Evolutionary conservation across 2,797 vertebrate species (phyloP).

Genomic region (Gymnothorax reevesii): DNA sequence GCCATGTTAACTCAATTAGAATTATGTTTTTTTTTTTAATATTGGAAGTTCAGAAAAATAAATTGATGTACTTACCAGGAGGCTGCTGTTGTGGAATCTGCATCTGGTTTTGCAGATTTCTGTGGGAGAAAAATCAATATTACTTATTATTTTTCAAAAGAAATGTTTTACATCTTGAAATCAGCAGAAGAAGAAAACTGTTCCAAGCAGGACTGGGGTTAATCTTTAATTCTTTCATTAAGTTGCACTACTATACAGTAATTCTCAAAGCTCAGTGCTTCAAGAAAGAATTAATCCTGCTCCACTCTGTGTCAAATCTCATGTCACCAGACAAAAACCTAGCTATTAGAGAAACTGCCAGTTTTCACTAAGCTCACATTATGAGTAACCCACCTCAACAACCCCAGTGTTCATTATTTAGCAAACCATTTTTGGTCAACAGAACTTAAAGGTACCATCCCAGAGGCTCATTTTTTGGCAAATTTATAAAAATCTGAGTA

Average conservation of each 20-base stretch:
- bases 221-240: background rate
- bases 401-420: background rate
- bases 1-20: background rate
- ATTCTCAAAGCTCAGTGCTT: background rate
- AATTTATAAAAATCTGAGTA: no score
- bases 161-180: background rate
- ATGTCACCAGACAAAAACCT: background rate
- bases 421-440: background rate
- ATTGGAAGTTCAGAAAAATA: background rate
- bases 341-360: background rate
- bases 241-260: background rate
- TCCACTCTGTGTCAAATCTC: background rate
- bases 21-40: background rate
- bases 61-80: conserved; percentile 80
- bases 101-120: conserved; percentile 91
- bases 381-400: background rate
- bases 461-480: no score
- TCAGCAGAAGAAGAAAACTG: background rate
- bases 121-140: conserved; percentile 65
- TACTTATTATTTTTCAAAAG: background rate
- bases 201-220: background rate
- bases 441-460: no score
- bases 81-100: conserved; percentile 94
- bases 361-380: background rate
- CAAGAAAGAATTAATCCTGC: background rate